Conservation (phyloP, 92 coral and sea anemone genomes). For the Bergia puertoricense region DNA sequence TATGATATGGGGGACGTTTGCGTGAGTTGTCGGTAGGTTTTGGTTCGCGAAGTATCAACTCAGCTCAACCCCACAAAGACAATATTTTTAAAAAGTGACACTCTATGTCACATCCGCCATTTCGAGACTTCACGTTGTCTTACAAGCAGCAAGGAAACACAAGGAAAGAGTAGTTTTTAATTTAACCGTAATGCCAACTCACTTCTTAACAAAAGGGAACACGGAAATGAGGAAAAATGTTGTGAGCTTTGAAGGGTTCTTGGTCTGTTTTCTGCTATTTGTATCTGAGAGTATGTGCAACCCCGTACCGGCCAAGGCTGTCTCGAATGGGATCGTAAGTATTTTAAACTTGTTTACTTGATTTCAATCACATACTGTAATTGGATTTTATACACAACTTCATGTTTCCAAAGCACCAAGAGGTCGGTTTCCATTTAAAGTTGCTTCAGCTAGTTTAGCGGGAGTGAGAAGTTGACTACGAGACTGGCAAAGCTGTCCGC, state of each 20-base stretch:
- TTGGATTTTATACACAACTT: background rate
- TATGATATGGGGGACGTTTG: background rate
- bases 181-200: background rate
- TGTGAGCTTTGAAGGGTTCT: background rate
- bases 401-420: background rate
- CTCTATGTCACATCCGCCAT: background rate
- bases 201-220: background rate
- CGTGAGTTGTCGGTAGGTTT: background rate
- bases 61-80: no score
- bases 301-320: slow-evolving; percentile 36
- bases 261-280: slow-evolving; percentile 1
- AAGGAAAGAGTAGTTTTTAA: background rate
- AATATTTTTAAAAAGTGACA: no score
- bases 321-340: slow-evolving; percentile 36
- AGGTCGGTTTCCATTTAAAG: background rate
- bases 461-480: background rate
- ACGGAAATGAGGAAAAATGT: background rate
- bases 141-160: background rate
- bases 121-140: background rate
- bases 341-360: background rate
- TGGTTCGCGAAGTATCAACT: no score
- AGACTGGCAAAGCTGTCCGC: background rate
- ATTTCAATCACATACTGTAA: background rate
- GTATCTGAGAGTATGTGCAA: slow-evolving; percentile 10
- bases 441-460: background rate